phyloP scores from a whole-genome alignment of 2,888 invertebrate genomes.

The Eulithis testata region DNA sequence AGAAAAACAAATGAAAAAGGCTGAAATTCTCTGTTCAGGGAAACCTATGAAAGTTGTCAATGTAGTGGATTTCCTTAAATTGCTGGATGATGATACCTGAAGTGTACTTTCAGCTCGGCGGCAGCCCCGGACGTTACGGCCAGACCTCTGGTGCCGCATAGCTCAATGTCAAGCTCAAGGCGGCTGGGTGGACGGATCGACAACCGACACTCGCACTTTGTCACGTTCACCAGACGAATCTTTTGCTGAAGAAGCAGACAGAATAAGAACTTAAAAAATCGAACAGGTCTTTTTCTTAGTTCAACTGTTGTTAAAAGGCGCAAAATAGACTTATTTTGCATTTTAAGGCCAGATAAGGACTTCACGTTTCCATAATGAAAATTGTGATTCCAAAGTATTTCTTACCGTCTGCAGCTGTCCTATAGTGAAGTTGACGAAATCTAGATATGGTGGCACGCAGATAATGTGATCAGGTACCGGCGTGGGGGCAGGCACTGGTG shows the following conservation, averaged over 20 bases:
- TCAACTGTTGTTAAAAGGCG: too few relatives aligned
- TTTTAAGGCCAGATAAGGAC: too few relatives aligned
- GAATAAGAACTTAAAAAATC: too few relatives aligned
- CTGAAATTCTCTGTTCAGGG: background rate
- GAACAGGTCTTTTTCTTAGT: too few relatives aligned
- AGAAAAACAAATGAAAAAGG: background rate
- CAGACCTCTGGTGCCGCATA: conserved; percentile 56
- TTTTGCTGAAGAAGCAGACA: conserved; percentile 47
- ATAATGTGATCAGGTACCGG: conserved; percentile 51
- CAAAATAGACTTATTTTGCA: too few relatives aligned
- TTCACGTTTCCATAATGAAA: too few relatives aligned
- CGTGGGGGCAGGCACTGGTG: conserved; percentile 26
- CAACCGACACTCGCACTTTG: conserved; percentile 49
- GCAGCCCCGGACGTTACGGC: conserved; percentile 63
- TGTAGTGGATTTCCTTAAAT: background rate
- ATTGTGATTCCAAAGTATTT: too few relatives aligned
- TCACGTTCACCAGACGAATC: conserved; percentile 65
- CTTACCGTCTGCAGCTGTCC: conserved; percentile 61
- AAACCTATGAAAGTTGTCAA: background rate
- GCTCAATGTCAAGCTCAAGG: conserved; percentile 54
- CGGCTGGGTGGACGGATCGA: conserved; percentile 59
- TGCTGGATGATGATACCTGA: conserved; percentile 36
- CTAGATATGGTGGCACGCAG: conserved; percentile 63
- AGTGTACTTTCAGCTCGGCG: conserved; percentile 57
- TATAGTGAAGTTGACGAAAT: conserved; percentile 67